Evolutionary conservation across 2,113 vertebrate species (phyloP).

Genomic region (Muscicapa adusta): DNA sequence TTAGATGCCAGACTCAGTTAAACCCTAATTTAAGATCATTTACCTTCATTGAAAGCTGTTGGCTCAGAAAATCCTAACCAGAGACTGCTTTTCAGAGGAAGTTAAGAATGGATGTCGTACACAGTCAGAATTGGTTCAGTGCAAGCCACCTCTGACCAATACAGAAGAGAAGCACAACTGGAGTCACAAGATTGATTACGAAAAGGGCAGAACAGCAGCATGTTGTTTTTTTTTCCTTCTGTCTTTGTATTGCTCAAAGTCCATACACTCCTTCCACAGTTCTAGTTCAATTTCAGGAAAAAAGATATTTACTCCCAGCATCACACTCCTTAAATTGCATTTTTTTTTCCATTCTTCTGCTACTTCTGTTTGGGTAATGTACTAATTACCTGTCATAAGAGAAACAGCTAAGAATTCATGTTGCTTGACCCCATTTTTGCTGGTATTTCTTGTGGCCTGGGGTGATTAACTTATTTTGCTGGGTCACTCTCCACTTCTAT

Average conservation of each 20-base stretch:
- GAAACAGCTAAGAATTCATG: neutral
- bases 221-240: neutral
- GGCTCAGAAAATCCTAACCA: neutral
- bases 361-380: neutral
- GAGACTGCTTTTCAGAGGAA: neutral
- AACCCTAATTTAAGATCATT: neutral
- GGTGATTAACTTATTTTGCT: neutral
- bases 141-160: neutral
- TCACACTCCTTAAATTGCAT: neutral
- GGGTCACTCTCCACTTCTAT: neutral
- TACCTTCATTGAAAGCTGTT: neutral
- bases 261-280: neutral
- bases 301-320: neutral
- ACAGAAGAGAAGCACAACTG: neutral
- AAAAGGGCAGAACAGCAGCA: neutral
- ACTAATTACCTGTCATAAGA: neutral
- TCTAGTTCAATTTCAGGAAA: neutral
- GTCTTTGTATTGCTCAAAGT: neutral
- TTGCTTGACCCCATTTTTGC: neutral
- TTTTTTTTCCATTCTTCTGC: neutral
- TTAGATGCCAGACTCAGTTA: neutral
- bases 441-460: neutral
- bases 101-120: neutral
- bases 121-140: neutral
- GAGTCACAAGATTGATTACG: neutral